phyloP scores from a whole-genome alignment of 2,113 vertebrate genomes.

The Rynchops niger region DNA sequence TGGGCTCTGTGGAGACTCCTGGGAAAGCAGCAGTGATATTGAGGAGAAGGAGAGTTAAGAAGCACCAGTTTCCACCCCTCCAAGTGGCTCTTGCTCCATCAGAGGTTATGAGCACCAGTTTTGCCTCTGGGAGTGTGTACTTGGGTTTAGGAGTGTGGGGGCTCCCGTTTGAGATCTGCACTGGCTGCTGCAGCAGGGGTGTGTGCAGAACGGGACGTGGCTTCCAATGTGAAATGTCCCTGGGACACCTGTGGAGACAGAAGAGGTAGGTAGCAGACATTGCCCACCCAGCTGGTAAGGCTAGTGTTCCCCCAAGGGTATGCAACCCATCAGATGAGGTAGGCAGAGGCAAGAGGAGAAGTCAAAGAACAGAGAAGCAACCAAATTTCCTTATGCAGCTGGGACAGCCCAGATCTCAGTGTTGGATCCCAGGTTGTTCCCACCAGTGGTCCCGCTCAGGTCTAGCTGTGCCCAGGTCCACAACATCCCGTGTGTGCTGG shows the following conservation, averaged over 20 bases:
- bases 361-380: background rate
- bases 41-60: background rate
- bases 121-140: background rate
- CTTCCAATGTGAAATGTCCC: background rate
- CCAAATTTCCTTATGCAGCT: background rate
- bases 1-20: background rate
- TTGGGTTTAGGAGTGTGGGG: background rate
- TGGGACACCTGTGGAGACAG: background rate
- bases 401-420: background rate
- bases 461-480: background rate
- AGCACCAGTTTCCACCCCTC: background rate
- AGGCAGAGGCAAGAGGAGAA: background rate
- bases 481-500: background rate
- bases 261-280: background rate
- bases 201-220: too few species aligned
- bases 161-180: background rate
- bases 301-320: background rate
- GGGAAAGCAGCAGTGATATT: background rate
- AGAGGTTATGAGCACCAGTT: background rate
- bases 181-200: background rate
- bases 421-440: background rate
- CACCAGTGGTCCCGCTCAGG: rapidly evolving
- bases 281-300: background rate
- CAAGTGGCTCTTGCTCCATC: background rate
- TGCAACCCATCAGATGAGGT: background rate